phyloP scores from a whole-genome alignment of 2,797 vertebrate species.

The Selene dorsalis region DNA sequence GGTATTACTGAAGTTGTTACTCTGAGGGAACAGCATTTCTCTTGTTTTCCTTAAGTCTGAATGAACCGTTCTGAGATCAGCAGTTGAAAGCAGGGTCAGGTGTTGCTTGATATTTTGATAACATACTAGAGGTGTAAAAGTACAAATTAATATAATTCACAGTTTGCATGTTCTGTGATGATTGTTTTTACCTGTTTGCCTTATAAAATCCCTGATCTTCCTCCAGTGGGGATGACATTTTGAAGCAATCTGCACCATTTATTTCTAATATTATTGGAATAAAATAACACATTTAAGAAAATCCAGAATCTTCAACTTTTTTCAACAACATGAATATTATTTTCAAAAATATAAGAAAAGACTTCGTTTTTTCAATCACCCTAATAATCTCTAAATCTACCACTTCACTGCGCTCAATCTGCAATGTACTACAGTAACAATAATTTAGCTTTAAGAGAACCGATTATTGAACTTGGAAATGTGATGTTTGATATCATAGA shows the following conservation, averaged over 20 bases:
- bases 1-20: not conserved
- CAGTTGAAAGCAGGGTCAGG: not conserved
- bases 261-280: constrained; percentile 37
- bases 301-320: not conserved
- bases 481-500: too few relatives aligned
- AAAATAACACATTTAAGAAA: constrained; percentile 5
- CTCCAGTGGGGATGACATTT: not conserved
- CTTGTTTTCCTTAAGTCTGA: not conserved
- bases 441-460: not conserved
- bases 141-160: constrained; percentile 10
- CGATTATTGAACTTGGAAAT: too few relatives aligned
- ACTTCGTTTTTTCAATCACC: too few relatives aligned
- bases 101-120: constrained; percentile 17
- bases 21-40: not conserved
- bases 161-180: constrained; percentile 14
- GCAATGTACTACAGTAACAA: not conserved
- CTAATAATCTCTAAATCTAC: too few relatives aligned
- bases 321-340: not conserved
- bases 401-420: too few relatives aligned
- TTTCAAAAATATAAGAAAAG: not conserved
- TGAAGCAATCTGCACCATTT: not conserved
- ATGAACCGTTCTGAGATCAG: constrained; percentile 3
- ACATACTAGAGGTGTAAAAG: not conserved
- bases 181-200: constrained; percentile 25
- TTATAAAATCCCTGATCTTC: not conserved